A percentile compares a stretch with the other conserved stretches of the same genome.
Conservation (phyloP, 2,113 vertebrate species). For the Syrrhaptes paradoxus region DNA sequence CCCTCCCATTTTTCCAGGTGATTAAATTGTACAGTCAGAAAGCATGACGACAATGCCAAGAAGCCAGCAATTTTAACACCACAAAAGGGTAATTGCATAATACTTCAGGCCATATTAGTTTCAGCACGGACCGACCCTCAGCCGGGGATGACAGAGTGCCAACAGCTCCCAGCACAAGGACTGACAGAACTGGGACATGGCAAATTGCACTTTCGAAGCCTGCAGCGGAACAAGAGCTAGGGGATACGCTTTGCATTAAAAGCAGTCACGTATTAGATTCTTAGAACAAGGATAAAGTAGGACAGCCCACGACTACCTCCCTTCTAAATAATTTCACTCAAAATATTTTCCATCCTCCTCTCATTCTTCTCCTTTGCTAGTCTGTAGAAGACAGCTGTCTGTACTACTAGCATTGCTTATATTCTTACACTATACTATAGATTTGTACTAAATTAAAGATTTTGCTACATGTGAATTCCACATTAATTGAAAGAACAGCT, state of each 20-base stretch:
- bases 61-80: conserved; percentile 3
- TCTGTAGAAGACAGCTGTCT: not conserved
- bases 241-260: not conserved
- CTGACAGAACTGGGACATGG: conserved; percentile 59
- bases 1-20: conserved; percentile 14
- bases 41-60: not conserved
- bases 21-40: conserved; percentile 10
- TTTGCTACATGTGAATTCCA: not conserved
- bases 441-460: not conserved
- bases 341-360: not conserved
- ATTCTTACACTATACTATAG: not conserved
- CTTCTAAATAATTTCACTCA: not conserved
- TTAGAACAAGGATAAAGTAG: not conserved
- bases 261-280: not conserved
- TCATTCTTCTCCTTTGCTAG: not conserved
- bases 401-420: not conserved
- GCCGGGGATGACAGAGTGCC: not conserved
- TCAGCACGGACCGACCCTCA: not conserved
- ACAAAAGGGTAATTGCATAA: not conserved
- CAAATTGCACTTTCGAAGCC: conserved; percentile 13
- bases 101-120: not conserved
- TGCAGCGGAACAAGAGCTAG: not conserved
- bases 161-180: conserved; percentile 34
- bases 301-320: not conserved
- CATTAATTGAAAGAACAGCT: not conserved